A percentile compares a stretch with the other conserved stretches of the same genome.
These are phyloP conservation scores for Eupithecia exiguata DNA, from an alignment of 2,888 invertebrate genomes.

Conservation along the genomic window DNA sequence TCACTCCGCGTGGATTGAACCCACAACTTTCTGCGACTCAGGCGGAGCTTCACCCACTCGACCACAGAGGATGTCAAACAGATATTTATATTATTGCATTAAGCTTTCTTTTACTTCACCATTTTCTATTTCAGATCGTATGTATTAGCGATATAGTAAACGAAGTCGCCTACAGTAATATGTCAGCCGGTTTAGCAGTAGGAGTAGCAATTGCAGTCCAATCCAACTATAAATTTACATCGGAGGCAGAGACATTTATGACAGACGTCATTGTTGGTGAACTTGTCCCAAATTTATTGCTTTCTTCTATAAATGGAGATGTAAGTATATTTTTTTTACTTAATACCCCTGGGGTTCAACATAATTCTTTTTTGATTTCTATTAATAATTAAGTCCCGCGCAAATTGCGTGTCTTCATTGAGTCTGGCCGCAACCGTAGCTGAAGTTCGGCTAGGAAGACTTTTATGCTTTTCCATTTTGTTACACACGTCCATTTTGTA, in stretches of 20 bases:
- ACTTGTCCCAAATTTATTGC: not conserved
- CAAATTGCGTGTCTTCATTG: no score
- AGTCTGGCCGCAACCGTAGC: no score
- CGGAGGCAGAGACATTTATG: not conserved
- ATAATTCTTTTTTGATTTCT: no score
- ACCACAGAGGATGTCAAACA: no score
- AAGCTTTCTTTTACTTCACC: no score
- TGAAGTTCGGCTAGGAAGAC: no score
- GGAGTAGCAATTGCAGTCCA: not conserved
- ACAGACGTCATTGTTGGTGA: not conserved
- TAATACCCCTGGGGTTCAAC: not conserved
- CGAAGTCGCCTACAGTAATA: not conserved
- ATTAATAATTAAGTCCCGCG: no score
- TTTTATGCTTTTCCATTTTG: not conserved
- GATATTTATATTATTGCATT: no score
- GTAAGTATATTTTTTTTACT: constrained; percentile 1
- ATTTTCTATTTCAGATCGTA: not conserved
- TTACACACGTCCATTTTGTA: not conserved
- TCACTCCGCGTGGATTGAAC: no score
- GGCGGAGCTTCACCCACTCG: no score
- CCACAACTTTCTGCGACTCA: no score
- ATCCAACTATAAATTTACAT: not conserved
- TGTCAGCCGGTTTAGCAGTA: not conserved
- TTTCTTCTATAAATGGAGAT: not conserved
- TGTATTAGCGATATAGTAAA: not conserved